Conservation (phyloP, 2,113 vertebrate species). For the Spea multiplicata region DNA sequence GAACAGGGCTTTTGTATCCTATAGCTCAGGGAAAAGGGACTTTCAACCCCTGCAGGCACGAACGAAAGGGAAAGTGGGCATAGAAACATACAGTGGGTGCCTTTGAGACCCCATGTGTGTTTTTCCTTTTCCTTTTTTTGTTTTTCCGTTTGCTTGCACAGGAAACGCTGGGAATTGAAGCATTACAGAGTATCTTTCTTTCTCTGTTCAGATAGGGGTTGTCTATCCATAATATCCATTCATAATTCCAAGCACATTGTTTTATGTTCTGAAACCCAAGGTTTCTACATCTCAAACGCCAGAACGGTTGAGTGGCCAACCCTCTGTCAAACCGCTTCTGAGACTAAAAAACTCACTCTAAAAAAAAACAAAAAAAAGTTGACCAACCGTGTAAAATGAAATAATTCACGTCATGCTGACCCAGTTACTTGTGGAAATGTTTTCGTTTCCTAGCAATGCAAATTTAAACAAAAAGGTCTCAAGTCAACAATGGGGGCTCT, state of each 20-base stretch:
- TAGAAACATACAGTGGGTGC: not conserved
- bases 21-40: conserved; percentile 43
- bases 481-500: not conserved
- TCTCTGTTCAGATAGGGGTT: not conserved
- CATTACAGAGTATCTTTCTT: not conserved
- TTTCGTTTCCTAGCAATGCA: not conserved
- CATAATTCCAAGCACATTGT: not conserved
- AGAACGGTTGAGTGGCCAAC: not conserved
- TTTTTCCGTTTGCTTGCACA: not conserved
- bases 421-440: not conserved
- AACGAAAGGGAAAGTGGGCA: not conserved
- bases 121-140: conserved; percentile 4
- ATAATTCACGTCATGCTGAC: conserved; percentile 23
- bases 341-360: not conserved
- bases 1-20: conserved; percentile 49
- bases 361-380: conserved; percentile 22
- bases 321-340: not conserved
- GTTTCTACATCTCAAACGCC: not conserved
- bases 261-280: conserved; percentile 4
- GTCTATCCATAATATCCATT: not conserved
- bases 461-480: conserved; percentile 11
- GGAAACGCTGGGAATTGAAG: not conserved
- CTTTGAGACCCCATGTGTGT: not conserved
- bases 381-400: conserved; percentile 14
- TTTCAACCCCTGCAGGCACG: conserved; percentile 27